Percentiles rank a stretch among this genome's conserved stretches.
Evolutionary conservation across 2,888 invertebrate genomes (phyloP).

Genomic region (Dioctria linearis): DNA sequence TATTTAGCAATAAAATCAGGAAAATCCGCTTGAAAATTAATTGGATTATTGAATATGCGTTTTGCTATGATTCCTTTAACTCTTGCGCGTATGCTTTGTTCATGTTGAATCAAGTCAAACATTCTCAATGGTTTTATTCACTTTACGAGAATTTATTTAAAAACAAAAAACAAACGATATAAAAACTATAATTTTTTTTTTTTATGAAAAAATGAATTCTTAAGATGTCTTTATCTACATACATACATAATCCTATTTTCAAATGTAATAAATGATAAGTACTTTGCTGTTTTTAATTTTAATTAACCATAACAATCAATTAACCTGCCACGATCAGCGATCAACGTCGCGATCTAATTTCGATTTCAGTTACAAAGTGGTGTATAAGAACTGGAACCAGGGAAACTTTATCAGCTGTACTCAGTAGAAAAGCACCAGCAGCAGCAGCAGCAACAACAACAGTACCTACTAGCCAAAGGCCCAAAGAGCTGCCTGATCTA

Average conservation of each 20-base stretch:
- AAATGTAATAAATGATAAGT: constrained; percentile 21
- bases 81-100: background rate
- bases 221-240: background rate
- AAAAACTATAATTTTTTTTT: too few relatives aligned
- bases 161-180: too few relatives aligned
- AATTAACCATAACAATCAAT: constrained; percentile 49
- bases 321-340: constrained; percentile 33
- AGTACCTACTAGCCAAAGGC: background rate
- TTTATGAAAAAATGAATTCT: too few relatives aligned
- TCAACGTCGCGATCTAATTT: constrained; percentile 39
- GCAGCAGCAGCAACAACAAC: background rate
- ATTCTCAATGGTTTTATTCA: too few relatives aligned
- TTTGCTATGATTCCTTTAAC: background rate
- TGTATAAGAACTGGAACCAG: constrained; percentile 13
- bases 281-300: constrained; percentile 25
- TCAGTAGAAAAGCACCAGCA: background rate
- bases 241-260: background rate
- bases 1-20: constrained; percentile 3
- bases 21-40: background rate
- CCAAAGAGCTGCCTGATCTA: background rate
- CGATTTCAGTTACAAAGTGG: constrained; percentile 32
- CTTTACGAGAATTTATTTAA: too few relatives aligned
- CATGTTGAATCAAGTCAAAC: too few relatives aligned
- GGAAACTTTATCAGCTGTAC: background rate
- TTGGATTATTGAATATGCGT: background rate